These are phyloP conservation scores for Drosophila birchii DNA, from an alignment of 2,888 invertebrate genomes.

Conservation along the genomic window DNA sequence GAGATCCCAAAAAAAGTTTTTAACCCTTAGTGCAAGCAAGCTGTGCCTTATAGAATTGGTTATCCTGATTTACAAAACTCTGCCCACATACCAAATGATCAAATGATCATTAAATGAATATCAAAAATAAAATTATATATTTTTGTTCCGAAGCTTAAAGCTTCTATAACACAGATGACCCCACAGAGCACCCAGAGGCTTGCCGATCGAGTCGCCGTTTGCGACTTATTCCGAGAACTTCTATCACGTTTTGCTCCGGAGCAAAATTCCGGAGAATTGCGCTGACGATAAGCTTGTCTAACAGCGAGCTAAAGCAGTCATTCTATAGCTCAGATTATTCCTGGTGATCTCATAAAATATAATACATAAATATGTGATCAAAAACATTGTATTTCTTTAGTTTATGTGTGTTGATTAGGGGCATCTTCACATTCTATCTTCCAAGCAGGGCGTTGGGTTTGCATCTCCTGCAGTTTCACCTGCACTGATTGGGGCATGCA, in stretches of 20 bases:
- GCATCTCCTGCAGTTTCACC: slow-evolving; percentile 8
- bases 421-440: background rate
- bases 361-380: background rate
- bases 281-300: background rate
- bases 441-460: background rate
- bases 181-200: background rate
- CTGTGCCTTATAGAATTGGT: background rate
- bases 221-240: background rate
- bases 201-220: no score
- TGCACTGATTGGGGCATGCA: slow-evolving; percentile 11
- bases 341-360: background rate
- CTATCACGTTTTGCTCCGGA: background rate
- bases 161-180: background rate
- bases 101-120: no score
- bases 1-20: no score
- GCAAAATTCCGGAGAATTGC: no score
- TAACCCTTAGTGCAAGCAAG: background rate
- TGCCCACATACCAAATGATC: background rate
- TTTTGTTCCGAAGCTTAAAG: background rate
- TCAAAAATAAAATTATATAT: background rate
- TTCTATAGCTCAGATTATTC: background rate
- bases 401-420: no score
- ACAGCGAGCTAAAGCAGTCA: background rate
- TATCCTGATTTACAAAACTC: background rate
- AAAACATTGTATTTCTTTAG: background rate